phyloP scores from a whole-genome alignment of 2,113 vertebrate genomes.

The Dasypus novemcinctus region DNA sequence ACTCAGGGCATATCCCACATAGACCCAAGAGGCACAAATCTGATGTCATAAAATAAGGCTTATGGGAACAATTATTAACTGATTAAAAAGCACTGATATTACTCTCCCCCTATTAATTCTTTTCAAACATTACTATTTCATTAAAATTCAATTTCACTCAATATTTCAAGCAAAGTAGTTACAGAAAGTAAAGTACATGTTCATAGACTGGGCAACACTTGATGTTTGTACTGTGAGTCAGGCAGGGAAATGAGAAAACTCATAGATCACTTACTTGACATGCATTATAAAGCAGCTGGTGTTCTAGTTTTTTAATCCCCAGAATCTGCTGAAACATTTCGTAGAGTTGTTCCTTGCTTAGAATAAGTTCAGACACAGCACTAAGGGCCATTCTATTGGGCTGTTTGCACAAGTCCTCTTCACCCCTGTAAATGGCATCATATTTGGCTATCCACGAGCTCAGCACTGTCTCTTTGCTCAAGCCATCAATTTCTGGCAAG shows the following conservation, averaged over 20 bases:
- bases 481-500: constrained; percentile 95
- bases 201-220: neutral
- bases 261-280: constrained; percentile 90
- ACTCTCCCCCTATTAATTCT: neutral
- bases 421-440: constrained; percentile 94
- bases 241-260: neutral
- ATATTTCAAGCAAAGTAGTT: neutral
- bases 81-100: neutral
- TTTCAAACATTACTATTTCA: constrained; percentile 14
- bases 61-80: neutral
- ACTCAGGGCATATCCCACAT: neutral
- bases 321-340: constrained; percentile 99
- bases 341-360: constrained; percentile 98
- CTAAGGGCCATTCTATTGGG: constrained; percentile 90
- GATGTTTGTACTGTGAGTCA: neutral
- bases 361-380: constrained; percentile 95
- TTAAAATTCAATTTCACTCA: constrained; percentile 40
- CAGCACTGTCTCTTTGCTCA: constrained; percentile 98
- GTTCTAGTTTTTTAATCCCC: constrained; percentile 94
- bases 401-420: constrained; percentile 92
- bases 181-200: neutral
- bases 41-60: neutral
- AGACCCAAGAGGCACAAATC: neutral
- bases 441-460: constrained; percentile 99
- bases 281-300: constrained; percentile 97